Conservation (phyloP, 37 sponge, comb jelly and placozoan species). For the Beroe forskalii region DNA sequence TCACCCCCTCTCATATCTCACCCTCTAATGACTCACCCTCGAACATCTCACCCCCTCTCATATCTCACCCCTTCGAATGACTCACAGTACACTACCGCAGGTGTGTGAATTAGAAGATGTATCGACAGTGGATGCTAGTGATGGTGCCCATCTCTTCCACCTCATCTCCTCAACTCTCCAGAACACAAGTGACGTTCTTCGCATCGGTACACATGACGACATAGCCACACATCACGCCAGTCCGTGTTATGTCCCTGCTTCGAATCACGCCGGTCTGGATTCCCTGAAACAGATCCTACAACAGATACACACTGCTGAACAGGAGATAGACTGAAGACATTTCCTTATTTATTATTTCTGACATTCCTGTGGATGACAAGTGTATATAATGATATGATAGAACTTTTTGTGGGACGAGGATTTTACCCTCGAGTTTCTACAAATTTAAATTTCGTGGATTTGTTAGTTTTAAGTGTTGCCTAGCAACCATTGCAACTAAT, state of each 20-base stretch:
- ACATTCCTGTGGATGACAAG: no score
- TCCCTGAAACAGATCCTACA: neutral
- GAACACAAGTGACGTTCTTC: neutral
- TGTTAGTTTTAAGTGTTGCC: no score
- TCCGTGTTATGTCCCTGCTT: neutral
- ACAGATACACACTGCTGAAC: neutral
- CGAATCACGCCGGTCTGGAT: neutral
- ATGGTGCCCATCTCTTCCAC: constrained; percentile 25
- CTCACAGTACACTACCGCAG: no score
- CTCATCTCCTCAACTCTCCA: neutral
- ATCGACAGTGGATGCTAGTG: neutral
- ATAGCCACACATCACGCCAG: neutral
- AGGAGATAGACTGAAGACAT: constrained; percentile 11
- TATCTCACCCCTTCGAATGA: no score
- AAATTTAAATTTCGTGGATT: no score
- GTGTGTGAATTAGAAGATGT: neutral
- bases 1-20: no score
- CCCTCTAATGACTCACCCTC: no score
- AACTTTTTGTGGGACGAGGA: no score
- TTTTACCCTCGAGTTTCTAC: no score
- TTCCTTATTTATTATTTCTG: neutral
- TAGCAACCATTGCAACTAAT: no score
- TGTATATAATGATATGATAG: no score
- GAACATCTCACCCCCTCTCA: no score
- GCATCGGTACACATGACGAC: neutral